Evolutionary conservation across 1,140 invertebrate species (phyloP).

Genomic region (Drosophila sturtevanti): DNA sequence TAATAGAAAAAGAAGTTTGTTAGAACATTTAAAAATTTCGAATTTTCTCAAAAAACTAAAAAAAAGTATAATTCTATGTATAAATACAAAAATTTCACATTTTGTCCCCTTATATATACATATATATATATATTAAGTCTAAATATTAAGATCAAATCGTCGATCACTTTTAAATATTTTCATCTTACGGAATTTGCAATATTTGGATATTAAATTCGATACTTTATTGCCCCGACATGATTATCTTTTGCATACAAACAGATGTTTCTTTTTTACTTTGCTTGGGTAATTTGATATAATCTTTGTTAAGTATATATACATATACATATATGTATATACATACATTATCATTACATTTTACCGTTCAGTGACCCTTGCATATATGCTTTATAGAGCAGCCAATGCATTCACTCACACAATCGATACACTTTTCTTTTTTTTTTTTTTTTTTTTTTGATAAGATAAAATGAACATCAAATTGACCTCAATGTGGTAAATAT

Average conservation of each 20-base stretch:
- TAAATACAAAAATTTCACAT: too few species aligned
- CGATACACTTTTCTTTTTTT: too few species aligned
- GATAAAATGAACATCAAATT: constrained; percentile 16
- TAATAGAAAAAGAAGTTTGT: too few species aligned
- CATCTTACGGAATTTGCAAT: neutral
- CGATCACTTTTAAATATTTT: too few species aligned
- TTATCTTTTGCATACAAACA: neutral
- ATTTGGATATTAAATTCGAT: constrained; percentile 11
- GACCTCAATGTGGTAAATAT: constrained; percentile 65
- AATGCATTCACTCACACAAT: constrained; percentile 33
- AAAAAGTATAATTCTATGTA: too few species aligned
- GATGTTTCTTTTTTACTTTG: neutral
- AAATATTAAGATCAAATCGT: too few species aligned
- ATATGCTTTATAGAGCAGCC: constrained; percentile 48
- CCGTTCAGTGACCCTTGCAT: constrained; percentile 62
- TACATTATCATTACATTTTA: neutral
- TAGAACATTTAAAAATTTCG: too few species aligned
- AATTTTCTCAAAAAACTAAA: too few species aligned
- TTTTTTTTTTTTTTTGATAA: constrained; percentile 49
- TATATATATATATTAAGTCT: too few species aligned
- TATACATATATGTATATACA: too few species aligned
- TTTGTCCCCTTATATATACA: too few species aligned
- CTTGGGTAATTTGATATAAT: constrained; percentile 44
- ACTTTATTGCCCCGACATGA: neutral
- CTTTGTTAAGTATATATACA: neutral